Evolutionary conservation across 2,797 vertebrate species (phyloP), one percentile per base, ranked within the genome.

Genomic region (Eulemur albifrons): DNA sequence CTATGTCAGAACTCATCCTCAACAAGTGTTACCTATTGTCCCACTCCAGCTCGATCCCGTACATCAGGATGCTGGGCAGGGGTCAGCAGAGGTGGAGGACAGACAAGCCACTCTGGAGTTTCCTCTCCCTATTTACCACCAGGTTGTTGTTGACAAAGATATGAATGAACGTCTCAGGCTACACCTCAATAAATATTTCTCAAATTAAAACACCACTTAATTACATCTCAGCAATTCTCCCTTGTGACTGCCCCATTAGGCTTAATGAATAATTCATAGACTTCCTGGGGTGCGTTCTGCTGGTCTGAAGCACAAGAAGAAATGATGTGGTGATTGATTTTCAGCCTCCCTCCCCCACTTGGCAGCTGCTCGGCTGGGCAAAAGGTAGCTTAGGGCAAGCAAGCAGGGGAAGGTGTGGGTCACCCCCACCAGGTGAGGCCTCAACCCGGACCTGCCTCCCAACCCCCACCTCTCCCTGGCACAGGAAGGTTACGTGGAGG

Each of bases 181-280:
- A 67, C 35, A 85, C 57, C 75, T 69, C 52, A 50, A 92, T 97
- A 96, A 94, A 97, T 83, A 96, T 96, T 93, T 96, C 95, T 96
- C 87, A 97, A 95, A 96, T 97, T 96, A 97, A 97, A 95, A 92
- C n/a, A 61, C 40, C 57, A 43, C 77, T 93, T 96, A 93, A 97
- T 94, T 93, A 91, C 81, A 88, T 76, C 87, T 93, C 80, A 40
- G 93, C 76, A 96, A 83, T 40, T 57, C n/a, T 96, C 97, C 91
- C 94, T 85, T n/a, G 94, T 95, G 96, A 97, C 72, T 5, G 0
- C 43, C 48, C 72, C 76, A 67, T 95, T 96, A 90, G 69, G 80
- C 87, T 94, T 84, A 32, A 94, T 97, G 80, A 96, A 97, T 96
- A 94, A 97, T 97, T 96, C 89, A 94, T 89, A 2, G 18, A 40